These are phyloP conservation scores for Coelinius sp. DNA, from an alignment of 2,888 invertebrate genomes.

Conservation along the genomic window DNA sequence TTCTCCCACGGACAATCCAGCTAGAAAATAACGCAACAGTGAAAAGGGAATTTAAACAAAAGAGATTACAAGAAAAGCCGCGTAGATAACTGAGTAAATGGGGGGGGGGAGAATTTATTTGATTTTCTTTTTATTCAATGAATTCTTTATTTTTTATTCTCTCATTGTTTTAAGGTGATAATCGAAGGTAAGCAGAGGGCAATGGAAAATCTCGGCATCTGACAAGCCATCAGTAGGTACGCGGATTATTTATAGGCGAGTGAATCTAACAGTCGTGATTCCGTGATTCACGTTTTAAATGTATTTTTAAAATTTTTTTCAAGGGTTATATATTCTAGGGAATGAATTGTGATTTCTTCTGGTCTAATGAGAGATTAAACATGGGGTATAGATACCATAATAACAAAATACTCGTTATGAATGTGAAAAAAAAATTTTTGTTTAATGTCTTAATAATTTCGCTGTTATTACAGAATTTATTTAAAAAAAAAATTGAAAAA, in stretches of 20 bases:
- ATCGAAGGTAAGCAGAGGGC: constrained; percentile 50
- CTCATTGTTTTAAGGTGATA: constrained; percentile 43
- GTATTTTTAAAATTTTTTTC: neutral
- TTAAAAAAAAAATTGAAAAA: neutral
- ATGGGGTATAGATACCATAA: neutral
- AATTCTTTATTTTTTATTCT: neutral
- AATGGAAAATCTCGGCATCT: constrained; percentile 50
- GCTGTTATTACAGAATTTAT: neutral
- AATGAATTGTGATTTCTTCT: constrained; percentile 18
- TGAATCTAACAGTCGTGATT: constrained; percentile 49
- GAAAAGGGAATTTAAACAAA: constrained; percentile 11
- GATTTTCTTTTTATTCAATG: neutral
- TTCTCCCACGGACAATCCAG: constrained; percentile 57
- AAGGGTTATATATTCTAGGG: neutral
- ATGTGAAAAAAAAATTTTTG: neutral
- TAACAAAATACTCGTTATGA: neutral
- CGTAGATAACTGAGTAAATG: too few relatives aligned
- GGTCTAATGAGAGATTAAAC: constrained; percentile 29
- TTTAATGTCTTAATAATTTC: constrained; percentile 11
- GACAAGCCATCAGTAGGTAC: constrained; percentile 51
- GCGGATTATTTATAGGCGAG: constrained; percentile 49
- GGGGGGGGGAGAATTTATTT: neutral
- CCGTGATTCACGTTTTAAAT: constrained; percentile 49
- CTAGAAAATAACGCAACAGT: constrained; percentile 13
- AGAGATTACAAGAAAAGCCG: neutral